Evolutionary conservation across 2,888 invertebrate species (phyloP).

Genomic region (Apamea monoglypha): DNA sequence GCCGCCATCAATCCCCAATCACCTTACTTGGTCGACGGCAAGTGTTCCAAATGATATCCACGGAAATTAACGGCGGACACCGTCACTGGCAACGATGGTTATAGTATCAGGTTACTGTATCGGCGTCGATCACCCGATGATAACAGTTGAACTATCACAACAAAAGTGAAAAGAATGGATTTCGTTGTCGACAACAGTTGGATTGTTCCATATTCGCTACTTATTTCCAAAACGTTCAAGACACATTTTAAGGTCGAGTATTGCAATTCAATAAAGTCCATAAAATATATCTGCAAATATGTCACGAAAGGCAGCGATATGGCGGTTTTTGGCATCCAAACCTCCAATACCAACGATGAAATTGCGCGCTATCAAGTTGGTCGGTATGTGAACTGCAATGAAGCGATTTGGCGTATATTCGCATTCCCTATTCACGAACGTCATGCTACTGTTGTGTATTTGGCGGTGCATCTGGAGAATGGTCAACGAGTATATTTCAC

Average conservation of each 20-base stretch:
- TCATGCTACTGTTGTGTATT: too few relatives aligned
- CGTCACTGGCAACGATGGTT: not conserved
- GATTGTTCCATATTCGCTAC: conserved; percentile 5
- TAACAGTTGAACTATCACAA: not conserved
- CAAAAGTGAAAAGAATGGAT: conserved; percentile 6
- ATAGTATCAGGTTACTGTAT: conserved; percentile 9
- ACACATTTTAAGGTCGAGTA: not conserved
- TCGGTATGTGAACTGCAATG: not conserved
- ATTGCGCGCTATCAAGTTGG: not conserved
- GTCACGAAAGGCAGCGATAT: not conserved
- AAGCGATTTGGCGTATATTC: not conserved
- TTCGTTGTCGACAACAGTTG: conserved; percentile 8
- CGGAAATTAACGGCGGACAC: conserved; percentile 2
- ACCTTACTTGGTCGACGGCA: conserved; percentile 3
- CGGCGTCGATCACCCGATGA: conserved; percentile 12
- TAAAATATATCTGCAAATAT: too few relatives aligned
- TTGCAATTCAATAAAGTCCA: not conserved
- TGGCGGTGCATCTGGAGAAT: not conserved
- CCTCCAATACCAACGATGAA: not conserved
- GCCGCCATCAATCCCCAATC: not conserved
- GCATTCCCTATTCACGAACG: not conserved
- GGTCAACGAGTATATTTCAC: conserved; percentile 11
- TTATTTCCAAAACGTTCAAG: conserved; percentile 2
- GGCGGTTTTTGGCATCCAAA: not conserved
- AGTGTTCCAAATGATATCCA: conserved; percentile 1